A percentile compares a stretch with the other conserved stretches of the same genome.
Evolutionary conservation across 2,797 vertebrate species (phyloP).

Genomic region (Hemitrygon akajei): DNA sequence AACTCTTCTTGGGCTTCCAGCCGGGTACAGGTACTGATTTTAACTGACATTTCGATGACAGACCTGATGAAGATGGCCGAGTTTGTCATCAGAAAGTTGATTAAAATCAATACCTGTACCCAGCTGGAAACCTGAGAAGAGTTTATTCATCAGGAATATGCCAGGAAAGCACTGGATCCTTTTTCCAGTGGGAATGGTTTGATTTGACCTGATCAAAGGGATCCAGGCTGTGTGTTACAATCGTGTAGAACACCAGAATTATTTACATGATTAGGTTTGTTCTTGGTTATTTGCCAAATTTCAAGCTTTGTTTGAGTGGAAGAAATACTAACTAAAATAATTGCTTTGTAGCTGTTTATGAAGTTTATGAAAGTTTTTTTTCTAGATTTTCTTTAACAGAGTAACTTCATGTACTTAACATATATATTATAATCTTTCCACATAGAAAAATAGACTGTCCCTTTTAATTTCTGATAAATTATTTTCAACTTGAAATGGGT

Average conservation of each 20-base stretch:
- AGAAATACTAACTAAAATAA: neutral
- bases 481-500: neutral
- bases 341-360: neutral
- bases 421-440: neutral
- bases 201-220: neutral
- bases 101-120: too few relatives aligned
- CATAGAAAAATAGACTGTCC: neutral
- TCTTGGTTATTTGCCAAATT: neutral
- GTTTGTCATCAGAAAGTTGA: too few relatives aligned
- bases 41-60: too few relatives aligned
- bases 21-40: too few relatives aligned
- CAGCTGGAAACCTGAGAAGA: too few relatives aligned
- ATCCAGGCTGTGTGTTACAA: neutral
- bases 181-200: neutral
- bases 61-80: too few relatives aligned
- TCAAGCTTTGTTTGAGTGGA: neutral
- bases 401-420: neutral
- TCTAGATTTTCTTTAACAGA: neutral
- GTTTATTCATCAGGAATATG: too few relatives aligned
- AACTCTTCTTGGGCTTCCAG: too few relatives aligned
- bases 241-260: neutral
- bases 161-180: too few relatives aligned
- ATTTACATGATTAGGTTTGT: neutral
- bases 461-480: neutral
- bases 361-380: neutral